Evolutionary conservation across 2,113 vertebrate species (phyloP).

Genomic region (Grammomys dolichurus): DNA sequence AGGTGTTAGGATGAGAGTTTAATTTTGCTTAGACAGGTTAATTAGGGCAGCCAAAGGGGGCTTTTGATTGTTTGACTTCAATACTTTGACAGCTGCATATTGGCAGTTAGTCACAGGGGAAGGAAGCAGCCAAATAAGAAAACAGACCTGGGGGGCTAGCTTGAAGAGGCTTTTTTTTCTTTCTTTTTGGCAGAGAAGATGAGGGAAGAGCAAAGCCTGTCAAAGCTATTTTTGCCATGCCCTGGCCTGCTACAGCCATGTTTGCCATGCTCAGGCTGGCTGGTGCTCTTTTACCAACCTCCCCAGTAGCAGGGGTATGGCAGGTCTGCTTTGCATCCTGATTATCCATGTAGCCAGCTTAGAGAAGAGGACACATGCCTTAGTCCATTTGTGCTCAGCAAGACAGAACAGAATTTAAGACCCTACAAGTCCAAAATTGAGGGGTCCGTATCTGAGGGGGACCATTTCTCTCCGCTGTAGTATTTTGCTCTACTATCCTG

Average conservation of each 20-base stretch:
- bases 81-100: background rate
- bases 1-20: background rate
- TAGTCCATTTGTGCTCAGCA: background rate
- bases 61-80: background rate
- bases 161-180: background rate
- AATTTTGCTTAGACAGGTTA: background rate
- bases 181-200: background rate
- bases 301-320: too few relatives aligned
- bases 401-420: background rate
- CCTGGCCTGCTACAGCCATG: background rate
- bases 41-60: background rate
- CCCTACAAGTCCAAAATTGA: background rate
- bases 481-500: background rate
- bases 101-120: background rate
- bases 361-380: background rate
- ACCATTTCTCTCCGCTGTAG: background rate
- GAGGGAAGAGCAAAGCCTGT: background rate
- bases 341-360: background rate
- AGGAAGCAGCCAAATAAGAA: background rate
- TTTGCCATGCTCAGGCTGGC: background rate
- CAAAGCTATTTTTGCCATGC: background rate
- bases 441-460: background rate
- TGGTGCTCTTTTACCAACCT: background rate
- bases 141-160: background rate
- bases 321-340: background rate